A percentile compares a stretch with the other conserved stretches of the same genome.
Conservation (phyloP, 1,140 invertebrate species). For the Fopius arisanus region DNA sequence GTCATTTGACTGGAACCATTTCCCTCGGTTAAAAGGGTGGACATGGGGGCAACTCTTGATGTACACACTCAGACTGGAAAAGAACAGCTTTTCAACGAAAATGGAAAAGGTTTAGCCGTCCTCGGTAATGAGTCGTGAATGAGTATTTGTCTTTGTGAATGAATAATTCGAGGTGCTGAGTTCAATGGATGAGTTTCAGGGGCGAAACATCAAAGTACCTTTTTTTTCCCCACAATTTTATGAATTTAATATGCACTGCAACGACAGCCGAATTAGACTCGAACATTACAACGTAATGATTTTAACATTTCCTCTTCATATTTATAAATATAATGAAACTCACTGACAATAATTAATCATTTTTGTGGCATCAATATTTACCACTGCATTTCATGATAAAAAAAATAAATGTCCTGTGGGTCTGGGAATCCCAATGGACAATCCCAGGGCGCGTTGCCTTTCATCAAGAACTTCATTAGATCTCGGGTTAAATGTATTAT, state of each 20-base stretch:
- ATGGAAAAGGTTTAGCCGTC: background rate
- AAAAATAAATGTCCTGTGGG: background rate
- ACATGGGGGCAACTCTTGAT: background rate
- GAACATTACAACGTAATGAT: no score
- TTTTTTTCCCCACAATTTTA: background rate
- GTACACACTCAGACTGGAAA: background rate
- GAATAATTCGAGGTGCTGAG: slow-evolving; percentile 61
- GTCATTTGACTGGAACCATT: background rate
- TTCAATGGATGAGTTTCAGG: background rate
- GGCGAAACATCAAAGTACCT: background rate
- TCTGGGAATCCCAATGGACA: slow-evolving; percentile 28
- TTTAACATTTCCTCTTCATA: no score
- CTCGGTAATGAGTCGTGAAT: slow-evolving; percentile 39
- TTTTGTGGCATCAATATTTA: no score
- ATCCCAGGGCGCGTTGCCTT: slow-evolving; percentile 40
- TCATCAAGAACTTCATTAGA: slow-evolving; percentile 57
- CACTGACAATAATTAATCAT: no score
- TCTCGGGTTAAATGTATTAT: slow-evolving; percentile 56
- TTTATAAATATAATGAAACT: no score
- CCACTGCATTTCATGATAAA: no score
- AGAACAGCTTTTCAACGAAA: slow-evolving; percentile 2
- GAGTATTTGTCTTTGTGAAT: slow-evolving; percentile 64
- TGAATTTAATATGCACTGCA: no score
- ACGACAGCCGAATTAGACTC: no score
- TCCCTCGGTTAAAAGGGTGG: background rate